Conservation (phyloP, 2,113 vertebrate species). For the Podocnemis expansa region DNA sequence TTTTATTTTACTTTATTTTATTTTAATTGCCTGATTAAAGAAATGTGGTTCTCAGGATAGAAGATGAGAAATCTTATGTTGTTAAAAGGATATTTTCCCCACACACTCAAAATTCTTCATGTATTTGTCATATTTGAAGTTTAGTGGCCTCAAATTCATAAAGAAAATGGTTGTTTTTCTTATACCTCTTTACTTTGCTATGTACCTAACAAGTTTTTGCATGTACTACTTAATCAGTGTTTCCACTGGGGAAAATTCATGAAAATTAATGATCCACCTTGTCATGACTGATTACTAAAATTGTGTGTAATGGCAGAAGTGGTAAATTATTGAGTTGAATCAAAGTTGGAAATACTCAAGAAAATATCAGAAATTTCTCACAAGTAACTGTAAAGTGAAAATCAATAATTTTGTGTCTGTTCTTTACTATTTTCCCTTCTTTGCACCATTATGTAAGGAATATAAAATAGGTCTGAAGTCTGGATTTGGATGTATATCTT, state of each 20-base stretch:
- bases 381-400: constrained; percentile 21
- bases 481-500: background rate
- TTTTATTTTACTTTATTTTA: background rate
- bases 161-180: background rate
- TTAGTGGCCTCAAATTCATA: constrained; percentile 12
- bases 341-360: background rate
- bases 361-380: constrained; percentile 13
- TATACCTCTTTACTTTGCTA: constrained; percentile 1
- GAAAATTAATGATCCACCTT: constrained; percentile 10
- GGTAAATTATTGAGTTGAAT: constrained; percentile 1
- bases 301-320: constrained; percentile 2
- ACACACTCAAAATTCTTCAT: background rate
- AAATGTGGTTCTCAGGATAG: background rate
- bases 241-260: background rate
- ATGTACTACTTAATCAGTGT: constrained; percentile 12
- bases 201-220: background rate
- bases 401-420: background rate
- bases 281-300: constrained; percentile 8
- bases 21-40: constrained; percentile 50
- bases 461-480: background rate
- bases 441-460: background rate
- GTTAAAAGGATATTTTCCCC: background rate
- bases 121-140: constrained; percentile 20
- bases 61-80: constrained; percentile 4
- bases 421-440: background rate